Base-by-base conservation (phyloP, 2,888 invertebrate genomes). In the Plagodis dolabraria region DNA sequence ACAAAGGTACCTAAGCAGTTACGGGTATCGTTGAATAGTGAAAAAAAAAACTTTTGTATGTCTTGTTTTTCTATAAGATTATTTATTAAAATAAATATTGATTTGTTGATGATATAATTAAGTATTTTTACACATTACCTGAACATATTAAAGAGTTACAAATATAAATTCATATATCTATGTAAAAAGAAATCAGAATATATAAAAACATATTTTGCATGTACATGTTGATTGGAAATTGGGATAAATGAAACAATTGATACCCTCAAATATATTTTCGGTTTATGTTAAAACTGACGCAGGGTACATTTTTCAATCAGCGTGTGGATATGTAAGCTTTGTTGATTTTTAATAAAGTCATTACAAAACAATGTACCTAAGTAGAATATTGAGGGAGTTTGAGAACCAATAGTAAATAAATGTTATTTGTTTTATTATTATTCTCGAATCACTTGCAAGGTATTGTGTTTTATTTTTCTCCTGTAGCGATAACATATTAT, bases 391-490 rank as follows among this genome's bases (percentile, higher is more conserved):
- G 77, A 83, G 55, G 84, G 82, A 82, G 75, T 87, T 85, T 87
- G 86, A 87, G 89, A 91, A 92, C 89, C 91, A 89, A 92, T 90
- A 92, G 90, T 79, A 72, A 89, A 88, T 90, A 91, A 89, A 92
- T 87, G 90, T 91, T 91, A 89, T 91, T 87, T 11, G 89, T 91
- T 92, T 89, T 83, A 89, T 90, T 88, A 89, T 87, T 87, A 92
- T 88, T 91, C 91, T 92, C 86, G 89, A 88, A 87, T 92, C 92
- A 92, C 92, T 92, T 92, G 89, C 92, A 91, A 89, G 71, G 72
- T 70, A 72, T 65, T 73, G 85, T 82, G 89, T 92, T 92, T 92
- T 75, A 92, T 92, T 90, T 55, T 0, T 52, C 40, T 49, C 43
- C 43, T 43, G 12, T 43, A 43, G 6, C 11, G 0, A 40, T 40